A percentile compares a stretch with the other conserved stretches of the same genome.
Conservation (phyloP, 2,888 invertebrate species). For the Drosophila siamana region DNA sequence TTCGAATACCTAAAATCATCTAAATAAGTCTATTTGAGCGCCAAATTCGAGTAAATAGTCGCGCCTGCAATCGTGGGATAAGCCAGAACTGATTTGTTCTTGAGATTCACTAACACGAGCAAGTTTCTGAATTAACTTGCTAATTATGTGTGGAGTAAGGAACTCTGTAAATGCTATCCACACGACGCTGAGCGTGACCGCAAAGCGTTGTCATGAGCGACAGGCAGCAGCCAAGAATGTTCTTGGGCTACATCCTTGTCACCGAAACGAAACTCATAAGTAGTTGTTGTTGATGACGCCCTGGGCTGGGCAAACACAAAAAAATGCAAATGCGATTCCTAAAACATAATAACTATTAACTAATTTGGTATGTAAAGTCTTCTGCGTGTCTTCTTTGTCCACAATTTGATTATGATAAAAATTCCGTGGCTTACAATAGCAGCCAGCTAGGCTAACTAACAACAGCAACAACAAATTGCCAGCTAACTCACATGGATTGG, state of each 20-base stretch:
- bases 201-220: slow-evolving; percentile 67
- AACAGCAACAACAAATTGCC: slow-evolving; percentile 64
- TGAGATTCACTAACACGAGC: slow-evolving; percentile 45
- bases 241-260: slow-evolving; percentile 53
- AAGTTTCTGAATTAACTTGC: slow-evolving; percentile 33
- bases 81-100: slow-evolving; percentile 17
- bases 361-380: slow-evolving; percentile 82
- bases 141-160: slow-evolving; percentile 54
- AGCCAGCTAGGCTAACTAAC: slow-evolving; percentile 60
- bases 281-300: slow-evolving; percentile 47
- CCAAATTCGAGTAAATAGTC: slow-evolving; percentile 67
- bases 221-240: slow-evolving; percentile 54
- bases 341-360: slow-evolving; percentile 77
- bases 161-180: slow-evolving; percentile 59
- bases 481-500: slow-evolving; percentile 47
- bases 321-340: slow-evolving; percentile 62
- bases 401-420: slow-evolving; percentile 62
- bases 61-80: slow-evolving; percentile 47
- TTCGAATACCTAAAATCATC: slow-evolving; percentile 73
- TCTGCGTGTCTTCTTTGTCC: slow-evolving; percentile 74
- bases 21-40: slow-evolving; percentile 84
- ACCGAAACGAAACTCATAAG: slow-evolving; percentile 80
- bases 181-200: slow-evolving; percentile 65
- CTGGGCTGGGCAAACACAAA: slow-evolving; percentile 53
- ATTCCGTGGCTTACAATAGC: slow-evolving; percentile 47